Base-by-base conservation (phyloP, 2,888 invertebrate genomes). In the Hypomecis atomaria region DNA sequence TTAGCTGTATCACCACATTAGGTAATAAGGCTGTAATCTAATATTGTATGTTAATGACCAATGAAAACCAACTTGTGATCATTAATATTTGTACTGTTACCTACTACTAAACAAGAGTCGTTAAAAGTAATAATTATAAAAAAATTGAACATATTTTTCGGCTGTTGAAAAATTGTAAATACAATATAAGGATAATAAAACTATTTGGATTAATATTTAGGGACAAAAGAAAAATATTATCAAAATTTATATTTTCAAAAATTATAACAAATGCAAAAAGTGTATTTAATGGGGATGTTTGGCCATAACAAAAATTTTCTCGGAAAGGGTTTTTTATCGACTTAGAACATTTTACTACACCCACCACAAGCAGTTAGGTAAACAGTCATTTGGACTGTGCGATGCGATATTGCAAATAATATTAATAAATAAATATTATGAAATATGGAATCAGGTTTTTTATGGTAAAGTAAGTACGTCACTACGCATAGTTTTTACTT, bases 41-140 rank as follows among this genome's bases (percentile, higher is more conserved):
- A 92, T 86, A 83, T 82, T 83, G 90, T 92, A 92, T 91, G 91
- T 92, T 93, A 93, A 92, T 93, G 93, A 93, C 93, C 93, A 93
- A 93, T 93, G 93, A 93, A 93, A 93, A 93, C 93, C 93, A 92
- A 93, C 92, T 93, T 93, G 93, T 93, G 93, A 93, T 93, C 93
- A 93, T 92, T 92, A 92, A 93, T 93, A 93, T 93, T 93, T 93
- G 93, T 93, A 93, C 93, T 93, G 93, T 93, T 92, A 92, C 92
- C 92, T 92, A 92, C 92, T 92, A 92, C 92, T 92, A 91, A 91
- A 92, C 93, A 93, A 93, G 90, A 93, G 92, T 92, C 93, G 93
- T 92, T 93, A 92, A 93, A 90, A 92, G 89, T 89, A 90, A 90
- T 90, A 91, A 90, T 88, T 72, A 74, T 75, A 78, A 84, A 91